Conservation (phyloP, 2,797 vertebrate genomes). For the Myotis findleyi region DNA sequence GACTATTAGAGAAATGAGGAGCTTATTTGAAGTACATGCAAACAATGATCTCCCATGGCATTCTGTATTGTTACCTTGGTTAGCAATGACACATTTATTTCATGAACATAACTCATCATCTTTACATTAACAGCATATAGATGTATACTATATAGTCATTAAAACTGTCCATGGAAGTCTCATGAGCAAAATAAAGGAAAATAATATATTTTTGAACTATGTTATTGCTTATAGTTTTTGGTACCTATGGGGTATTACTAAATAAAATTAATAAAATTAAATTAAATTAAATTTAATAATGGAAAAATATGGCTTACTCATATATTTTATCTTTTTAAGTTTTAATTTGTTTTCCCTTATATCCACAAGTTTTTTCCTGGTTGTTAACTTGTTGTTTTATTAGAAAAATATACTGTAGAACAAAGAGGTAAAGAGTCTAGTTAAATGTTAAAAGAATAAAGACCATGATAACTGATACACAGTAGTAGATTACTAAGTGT, state of each 20-base stretch:
- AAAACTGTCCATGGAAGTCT: neutral
- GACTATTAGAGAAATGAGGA: neutral
- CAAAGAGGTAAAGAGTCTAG: neutral
- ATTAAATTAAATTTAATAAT: too few species aligned
- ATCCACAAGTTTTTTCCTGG: neutral
- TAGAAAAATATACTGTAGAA: neutral
- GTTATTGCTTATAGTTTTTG: neutral
- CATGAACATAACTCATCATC: neutral
- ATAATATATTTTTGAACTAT: neutral
- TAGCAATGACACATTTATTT: neutral
- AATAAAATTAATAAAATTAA: too few species aligned
- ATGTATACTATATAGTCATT: neutral
- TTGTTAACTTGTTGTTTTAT: neutral
- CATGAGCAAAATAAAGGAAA: neutral
- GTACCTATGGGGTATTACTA: neutral
- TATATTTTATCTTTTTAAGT: neutral
- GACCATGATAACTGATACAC: neutral
- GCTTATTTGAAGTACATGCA: neutral
- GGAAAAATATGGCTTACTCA: too few species aligned
- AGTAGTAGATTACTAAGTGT: neutral
- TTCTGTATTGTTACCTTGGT: neutral
- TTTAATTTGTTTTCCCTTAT: neutral
- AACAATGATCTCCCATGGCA: neutral
- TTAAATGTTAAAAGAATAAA: neutral
- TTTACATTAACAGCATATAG: conserved; percentile 16